phyloP scores from a whole-genome alignment of 2,113 vertebrate species.

The Solea solea region DNA sequence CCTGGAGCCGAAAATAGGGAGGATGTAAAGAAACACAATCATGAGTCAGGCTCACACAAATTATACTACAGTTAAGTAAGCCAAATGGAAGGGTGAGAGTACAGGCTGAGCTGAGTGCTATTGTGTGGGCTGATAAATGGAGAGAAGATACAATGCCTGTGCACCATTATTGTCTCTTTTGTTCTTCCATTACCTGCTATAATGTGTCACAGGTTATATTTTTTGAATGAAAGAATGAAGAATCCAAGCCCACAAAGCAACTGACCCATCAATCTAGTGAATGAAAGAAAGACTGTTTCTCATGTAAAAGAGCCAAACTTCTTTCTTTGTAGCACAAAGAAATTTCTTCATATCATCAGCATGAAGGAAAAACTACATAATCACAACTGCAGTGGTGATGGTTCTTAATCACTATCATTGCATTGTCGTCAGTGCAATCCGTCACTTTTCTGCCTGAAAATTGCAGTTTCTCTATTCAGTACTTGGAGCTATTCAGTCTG shows the following conservation, averaged over 20 bases:
- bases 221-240: conserved; percentile 17
- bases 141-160: conserved; percentile 40
- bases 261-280: conserved; percentile 48
- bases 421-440: conserved; percentile 33
- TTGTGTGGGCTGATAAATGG: conserved; percentile 53
- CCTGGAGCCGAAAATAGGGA: conserved; percentile 2
- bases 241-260: conserved; percentile 8
- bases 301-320: conserved; percentile 5
- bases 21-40: conserved; percentile 16
- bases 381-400: conserved; percentile 20
- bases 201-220: conserved; percentile 32
- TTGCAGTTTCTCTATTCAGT: conserved; percentile 7
- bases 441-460: conserved; percentile 41
- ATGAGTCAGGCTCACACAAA: conserved; percentile 30
- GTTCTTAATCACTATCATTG: conserved; percentile 41
- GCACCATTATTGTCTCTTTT: conserved; percentile 22
- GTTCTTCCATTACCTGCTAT: conserved; percentile 23
- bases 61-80: conserved; percentile 23
- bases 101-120: conserved; percentile 39
- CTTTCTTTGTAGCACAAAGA: conserved; percentile 24
- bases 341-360: conserved; percentile 27
- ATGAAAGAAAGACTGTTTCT: conserved; percentile 25
- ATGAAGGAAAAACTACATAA: conserved; percentile 31
- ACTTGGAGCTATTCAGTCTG: neutral
- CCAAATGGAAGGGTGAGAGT: conserved; percentile 22